phyloP scores from a whole-genome alignment of 2,888 invertebrate genomes.

The Blastobasis lacticolella region DNA sequence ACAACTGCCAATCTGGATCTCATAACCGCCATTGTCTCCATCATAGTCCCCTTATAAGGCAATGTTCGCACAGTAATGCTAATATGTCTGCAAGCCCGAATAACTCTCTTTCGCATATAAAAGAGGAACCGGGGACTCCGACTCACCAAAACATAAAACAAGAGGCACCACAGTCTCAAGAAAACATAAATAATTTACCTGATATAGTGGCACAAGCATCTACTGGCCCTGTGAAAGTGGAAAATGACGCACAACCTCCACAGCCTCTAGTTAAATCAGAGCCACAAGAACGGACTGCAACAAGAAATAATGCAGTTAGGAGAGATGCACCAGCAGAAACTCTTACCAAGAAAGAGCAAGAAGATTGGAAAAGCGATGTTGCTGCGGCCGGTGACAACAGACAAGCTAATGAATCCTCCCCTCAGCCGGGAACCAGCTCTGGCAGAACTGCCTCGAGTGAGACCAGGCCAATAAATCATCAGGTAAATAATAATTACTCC shows the following conservation, averaged over 20 bases:
- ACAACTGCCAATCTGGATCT: constrained; percentile 28
- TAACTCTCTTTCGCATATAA: constrained; percentile 30
- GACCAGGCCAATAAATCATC: constrained; percentile 11
- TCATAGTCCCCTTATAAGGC: constrained; percentile 24
- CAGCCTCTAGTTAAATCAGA: constrained; percentile 36
- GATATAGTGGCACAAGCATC: constrained; percentile 14
- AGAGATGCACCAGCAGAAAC: no score
- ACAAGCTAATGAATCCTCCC: constrained; percentile 31
- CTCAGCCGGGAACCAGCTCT: constrained; percentile 59
- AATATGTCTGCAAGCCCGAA: constrained; percentile 17
- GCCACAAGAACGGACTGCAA: constrained; percentile 11
- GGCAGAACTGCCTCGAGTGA: constrained; percentile 25
- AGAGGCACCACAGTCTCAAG: constrained; percentile 22
- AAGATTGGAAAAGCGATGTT: constrained; percentile 20
- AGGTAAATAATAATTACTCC: constrained; percentile 23
- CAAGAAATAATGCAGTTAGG: no score
- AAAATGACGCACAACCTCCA: constrained; percentile 19
- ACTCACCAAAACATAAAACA: constrained; percentile 33
- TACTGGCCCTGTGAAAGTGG: constrained; percentile 32
- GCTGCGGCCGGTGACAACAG: constrained; percentile 39
- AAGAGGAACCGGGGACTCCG: constrained; percentile 41
- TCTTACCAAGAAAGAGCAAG: constrained; percentile 37
- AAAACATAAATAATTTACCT: constrained; percentile 1
- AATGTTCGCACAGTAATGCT: constrained; percentile 21
- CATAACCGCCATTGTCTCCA: constrained; percentile 31